These are phyloP conservation scores for Neopelma chrysocephalum DNA, from an alignment of 2,797 vertebrate genomes.

Conservation along the genomic window DNA sequence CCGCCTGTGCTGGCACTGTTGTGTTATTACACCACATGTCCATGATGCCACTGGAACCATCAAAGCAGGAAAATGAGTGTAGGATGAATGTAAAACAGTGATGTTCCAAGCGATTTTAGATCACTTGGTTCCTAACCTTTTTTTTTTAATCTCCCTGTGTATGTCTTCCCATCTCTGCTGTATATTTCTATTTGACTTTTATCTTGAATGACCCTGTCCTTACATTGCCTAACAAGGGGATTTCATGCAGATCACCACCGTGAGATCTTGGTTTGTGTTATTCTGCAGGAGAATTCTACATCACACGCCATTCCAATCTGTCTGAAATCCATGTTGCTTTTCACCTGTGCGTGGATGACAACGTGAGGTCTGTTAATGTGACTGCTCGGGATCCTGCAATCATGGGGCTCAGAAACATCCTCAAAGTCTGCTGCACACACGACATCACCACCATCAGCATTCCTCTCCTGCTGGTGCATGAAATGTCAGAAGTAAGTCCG, in stretches of 20 bases:
- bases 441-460: slow-evolving; percentile 95
- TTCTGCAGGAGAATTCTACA: slow-evolving; percentile 92
- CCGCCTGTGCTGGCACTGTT: slow-evolving; percentile 12
- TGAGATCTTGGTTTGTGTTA: background rate
- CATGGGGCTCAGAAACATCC: slow-evolving; percentile 97
- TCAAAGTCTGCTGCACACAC: slow-evolving; percentile 97
- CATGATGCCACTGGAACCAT: background rate
- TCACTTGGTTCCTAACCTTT: background rate
- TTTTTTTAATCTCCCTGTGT: background rate
- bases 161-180: background rate
- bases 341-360: slow-evolving; percentile 97
- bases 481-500: slow-evolving; percentile 93
- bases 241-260: background rate
- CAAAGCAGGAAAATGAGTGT: background rate
- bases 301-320: slow-evolving; percentile 94
- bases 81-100: background rate
- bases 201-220: background rate
- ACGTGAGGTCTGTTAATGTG: slow-evolving; percentile 90
- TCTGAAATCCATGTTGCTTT: slow-evolving; percentile 95
- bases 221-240: background rate
- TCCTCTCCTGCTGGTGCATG: slow-evolving; percentile 92
- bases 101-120: background rate
- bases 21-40: background rate
- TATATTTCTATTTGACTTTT: background rate
- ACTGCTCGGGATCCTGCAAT: slow-evolving; percentile 95